These are phyloP conservation scores for Excalfactoria chinensis DNA, from an alignment of 2,113 vertebrate genomes.

Conservation along the genomic window DNA sequence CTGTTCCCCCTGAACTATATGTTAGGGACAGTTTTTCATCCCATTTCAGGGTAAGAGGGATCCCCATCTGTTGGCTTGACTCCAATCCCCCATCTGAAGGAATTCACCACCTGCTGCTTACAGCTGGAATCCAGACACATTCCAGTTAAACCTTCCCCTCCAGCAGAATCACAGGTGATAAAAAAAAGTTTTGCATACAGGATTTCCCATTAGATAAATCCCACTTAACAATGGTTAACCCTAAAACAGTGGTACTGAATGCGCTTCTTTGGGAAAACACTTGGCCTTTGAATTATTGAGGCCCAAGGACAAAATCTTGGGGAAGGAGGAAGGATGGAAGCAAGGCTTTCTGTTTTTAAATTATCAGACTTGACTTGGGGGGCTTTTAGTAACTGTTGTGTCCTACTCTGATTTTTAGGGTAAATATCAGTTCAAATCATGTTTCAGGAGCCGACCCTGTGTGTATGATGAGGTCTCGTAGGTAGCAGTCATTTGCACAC, in stretches of 20 bases:
- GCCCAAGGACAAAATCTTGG: not conserved
- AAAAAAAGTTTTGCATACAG: not conserved
- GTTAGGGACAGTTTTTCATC: not conserved
- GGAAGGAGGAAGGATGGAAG: not conserved
- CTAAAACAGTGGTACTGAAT: rapidly evolving
- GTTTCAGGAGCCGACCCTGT: not conserved
- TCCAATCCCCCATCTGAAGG: not conserved
- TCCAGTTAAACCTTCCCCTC: not conserved
- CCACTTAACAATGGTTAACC: not conserved
- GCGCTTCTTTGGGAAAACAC: not conserved
- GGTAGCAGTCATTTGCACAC: not conserved
- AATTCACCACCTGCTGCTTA: not conserved
- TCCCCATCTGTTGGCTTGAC: not conserved
- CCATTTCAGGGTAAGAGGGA: not conserved
- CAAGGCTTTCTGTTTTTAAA: not conserved
- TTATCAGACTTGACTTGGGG: not conserved
- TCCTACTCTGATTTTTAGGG: not conserved
- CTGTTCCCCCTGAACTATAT: not conserved
- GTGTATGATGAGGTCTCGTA: not conserved
- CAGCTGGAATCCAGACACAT: rapidly evolving
- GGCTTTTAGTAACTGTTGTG: not conserved
- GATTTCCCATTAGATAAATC: not conserved
- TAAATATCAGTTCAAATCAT: not conserved
- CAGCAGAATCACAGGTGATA: not conserved
- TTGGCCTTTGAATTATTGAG: not conserved